A percentile compares a stretch with the other conserved stretches of the same genome.
Conservation (phyloP, 2,888 invertebrate genomes). For the Drosophila quasianomalipes region DNA sequence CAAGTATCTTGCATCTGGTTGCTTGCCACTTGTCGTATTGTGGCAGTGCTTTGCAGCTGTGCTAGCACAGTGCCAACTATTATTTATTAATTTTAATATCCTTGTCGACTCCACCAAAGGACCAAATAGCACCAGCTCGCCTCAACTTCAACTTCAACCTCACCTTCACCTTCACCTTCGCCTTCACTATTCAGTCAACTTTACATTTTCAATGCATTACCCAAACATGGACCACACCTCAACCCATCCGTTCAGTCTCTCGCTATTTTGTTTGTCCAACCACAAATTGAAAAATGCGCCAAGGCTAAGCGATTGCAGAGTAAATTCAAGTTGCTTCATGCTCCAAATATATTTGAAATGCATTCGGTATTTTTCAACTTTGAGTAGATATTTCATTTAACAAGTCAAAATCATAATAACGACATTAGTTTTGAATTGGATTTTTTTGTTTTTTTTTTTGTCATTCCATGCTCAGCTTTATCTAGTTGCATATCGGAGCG, state of each 20-base stretch:
- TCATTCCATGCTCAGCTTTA: neutral
- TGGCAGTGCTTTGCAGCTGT: conserved; percentile 13
- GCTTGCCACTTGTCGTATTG: neutral
- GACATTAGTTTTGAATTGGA: neutral
- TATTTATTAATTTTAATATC: conserved; percentile 62
- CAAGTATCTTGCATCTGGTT: conserved; percentile 28
- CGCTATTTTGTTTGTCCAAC: conserved; percentile 10
- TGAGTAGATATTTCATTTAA: neutral
- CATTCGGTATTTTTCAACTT: conserved; percentile 37
- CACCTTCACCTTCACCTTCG: neutral
- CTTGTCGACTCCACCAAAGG: conserved; percentile 46
- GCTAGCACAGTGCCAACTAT: conserved; percentile 32
- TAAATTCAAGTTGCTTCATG: conserved; percentile 22
- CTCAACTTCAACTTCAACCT: neutral
- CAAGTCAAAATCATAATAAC: neutral
- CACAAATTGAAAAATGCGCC: conserved; percentile 51
- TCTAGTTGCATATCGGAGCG: neutral
- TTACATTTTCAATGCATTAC: conserved; percentile 12
- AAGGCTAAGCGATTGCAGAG: conserved; percentile 29
- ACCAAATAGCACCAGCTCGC: neutral
- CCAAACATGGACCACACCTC: neutral
- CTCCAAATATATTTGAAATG: conserved; percentile 42
- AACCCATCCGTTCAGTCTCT: neutral
- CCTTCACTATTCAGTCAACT: conserved; percentile 3
- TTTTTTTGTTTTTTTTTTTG: neutral